Conservation (phyloP, 2,797 vertebrate species). For the Leuciscus waleckii region DNA sequence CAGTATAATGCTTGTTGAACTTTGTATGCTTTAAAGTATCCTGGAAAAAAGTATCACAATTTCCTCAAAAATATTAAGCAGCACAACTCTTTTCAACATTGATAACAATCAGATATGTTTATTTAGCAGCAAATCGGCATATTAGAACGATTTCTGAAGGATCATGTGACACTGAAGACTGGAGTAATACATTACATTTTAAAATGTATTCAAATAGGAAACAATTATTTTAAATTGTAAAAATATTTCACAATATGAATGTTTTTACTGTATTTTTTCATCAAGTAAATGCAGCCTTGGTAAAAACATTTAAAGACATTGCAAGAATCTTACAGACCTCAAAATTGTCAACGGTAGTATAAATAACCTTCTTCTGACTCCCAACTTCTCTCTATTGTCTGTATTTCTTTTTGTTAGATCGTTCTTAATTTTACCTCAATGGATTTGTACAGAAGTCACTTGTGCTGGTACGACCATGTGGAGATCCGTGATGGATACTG, state of each 20-base stretch:
- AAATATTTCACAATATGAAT: not conserved
- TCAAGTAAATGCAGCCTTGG: not conserved
- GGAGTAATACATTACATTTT: no score
- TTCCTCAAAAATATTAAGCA: not conserved
- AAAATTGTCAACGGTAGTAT: not conserved
- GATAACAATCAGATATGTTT: not conserved
- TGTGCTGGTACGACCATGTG: constrained; percentile 99
- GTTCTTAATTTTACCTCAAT: constrained; percentile 97
- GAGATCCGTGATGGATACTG: constrained; percentile 97
- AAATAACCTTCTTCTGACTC: not conserved
- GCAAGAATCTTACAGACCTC: not conserved
- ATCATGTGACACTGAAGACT: not conserved
- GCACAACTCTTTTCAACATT: not conserved
- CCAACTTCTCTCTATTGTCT: constrained; percentile 20
- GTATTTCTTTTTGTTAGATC: constrained; percentile 78
- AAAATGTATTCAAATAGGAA: not conserved
- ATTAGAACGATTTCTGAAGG: not conserved
- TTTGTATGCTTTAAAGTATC: not conserved
- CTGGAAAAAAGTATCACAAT: not conserved
- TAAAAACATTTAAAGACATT: not conserved
- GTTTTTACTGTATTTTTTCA: not conserved
- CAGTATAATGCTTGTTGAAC: no score
- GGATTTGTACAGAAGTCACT: constrained; percentile 96
- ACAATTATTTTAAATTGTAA: not conserved
- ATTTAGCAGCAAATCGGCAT: not conserved